phyloP scores from a whole-genome alignment of 2,888 invertebrate species.

The Polia nebulosa region DNA sequence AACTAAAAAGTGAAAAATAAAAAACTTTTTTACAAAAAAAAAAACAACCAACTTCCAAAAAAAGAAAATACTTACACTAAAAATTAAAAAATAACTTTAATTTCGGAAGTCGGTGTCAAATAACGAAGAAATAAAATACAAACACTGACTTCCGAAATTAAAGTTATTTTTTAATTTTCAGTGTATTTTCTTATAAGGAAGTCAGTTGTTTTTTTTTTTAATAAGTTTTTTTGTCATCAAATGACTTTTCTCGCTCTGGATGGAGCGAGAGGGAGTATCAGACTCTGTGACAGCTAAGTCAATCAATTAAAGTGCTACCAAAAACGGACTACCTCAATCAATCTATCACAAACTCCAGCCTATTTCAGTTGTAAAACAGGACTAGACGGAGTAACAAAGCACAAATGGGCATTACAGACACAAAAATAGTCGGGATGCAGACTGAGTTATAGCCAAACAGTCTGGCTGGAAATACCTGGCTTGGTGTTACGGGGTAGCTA shows the following conservation, averaged over 20 bases:
- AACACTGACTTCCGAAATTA: too few species aligned
- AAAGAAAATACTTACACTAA: too few species aligned
- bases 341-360: slow-evolving; percentile 38
- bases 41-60: too few species aligned
- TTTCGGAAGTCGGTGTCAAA: too few species aligned
- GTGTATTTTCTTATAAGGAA: too few species aligned
- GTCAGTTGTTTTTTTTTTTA: too few species aligned
- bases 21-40: too few species aligned
- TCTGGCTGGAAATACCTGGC: slow-evolving; percentile 47
- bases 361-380: slow-evolving; percentile 46
- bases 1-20: too few species aligned
- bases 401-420: slow-evolving; percentile 49
- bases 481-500: slow-evolving; percentile 9
- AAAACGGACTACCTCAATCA: slow-evolving; percentile 28
- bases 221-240: neutral
- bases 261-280: too few species aligned
- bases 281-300: neutral
- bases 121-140: too few species aligned
- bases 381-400: slow-evolving; percentile 35
- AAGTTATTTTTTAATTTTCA: too few species aligned
- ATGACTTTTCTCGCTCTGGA: neutral
- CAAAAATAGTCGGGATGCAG: slow-evolving; percentile 52
- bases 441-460: slow-evolving; percentile 56
- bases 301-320: neutral
- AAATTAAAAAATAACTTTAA: too few species aligned